Percentiles rank a stretch among this genome's conserved stretches.
Evolutionary conservation across 2,888 invertebrate species (phyloP).

Genomic region (Podotricha telesiphe): DNA sequence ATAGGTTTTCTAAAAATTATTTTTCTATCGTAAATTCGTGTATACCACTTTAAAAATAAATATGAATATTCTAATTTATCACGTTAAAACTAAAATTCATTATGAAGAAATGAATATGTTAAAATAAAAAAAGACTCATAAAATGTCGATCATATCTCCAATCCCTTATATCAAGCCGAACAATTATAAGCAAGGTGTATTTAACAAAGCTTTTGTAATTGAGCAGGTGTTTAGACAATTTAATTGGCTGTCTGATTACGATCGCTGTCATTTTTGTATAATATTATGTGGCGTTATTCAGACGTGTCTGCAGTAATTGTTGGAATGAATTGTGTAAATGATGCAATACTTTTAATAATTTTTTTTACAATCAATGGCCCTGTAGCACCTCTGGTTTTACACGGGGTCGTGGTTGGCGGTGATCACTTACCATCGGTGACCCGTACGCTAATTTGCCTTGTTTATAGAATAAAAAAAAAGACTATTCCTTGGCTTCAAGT

Average conservation of each 20-base stretch:
- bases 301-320: not conserved
- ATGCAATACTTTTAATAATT: not conserved
- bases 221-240: constrained; percentile 12
- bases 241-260: constrained; percentile 5
- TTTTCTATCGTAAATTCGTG: too few relatives aligned
- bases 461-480: too few relatives aligned
- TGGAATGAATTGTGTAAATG: not conserved
- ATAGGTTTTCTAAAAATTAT: too few relatives aligned
- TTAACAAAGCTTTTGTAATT: constrained; percentile 3
- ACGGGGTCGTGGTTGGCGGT: too few relatives aligned
- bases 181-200: constrained; percentile 21
- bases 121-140: not conserved
- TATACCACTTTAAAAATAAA: too few relatives aligned
- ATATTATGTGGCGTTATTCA: constrained; percentile 8
- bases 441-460: too few relatives aligned
- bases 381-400: too few relatives aligned
- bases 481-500: too few relatives aligned
- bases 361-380: too few relatives aligned
- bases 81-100: not conserved
- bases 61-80: not conserved
- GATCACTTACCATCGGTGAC: too few relatives aligned
- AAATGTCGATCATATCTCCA: constrained; percentile 13
- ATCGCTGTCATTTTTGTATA: constrained; percentile 8
- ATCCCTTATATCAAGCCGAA: not conserved
- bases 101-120: constrained; percentile 7